Evolutionary conservation across 2,113 vertebrate genomes (phyloP).

Genomic region (Tragelaphus strepsiceros): DNA sequence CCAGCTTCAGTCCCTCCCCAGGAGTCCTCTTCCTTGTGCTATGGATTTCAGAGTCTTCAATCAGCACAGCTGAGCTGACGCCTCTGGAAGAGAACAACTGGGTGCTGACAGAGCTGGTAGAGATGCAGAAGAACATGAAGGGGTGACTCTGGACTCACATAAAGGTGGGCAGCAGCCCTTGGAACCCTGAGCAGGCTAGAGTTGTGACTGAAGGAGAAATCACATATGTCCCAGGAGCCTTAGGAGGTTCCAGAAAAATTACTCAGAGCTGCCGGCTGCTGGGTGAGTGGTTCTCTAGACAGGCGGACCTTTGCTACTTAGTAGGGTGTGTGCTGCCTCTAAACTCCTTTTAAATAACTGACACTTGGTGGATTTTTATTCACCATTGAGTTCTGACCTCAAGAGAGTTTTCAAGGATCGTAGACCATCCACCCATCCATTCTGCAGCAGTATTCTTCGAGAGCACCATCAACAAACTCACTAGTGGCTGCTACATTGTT

Average conservation of each 20-base stretch:
- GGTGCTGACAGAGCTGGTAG: not conserved
- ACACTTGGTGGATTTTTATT: not conserved
- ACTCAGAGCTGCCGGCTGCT: not conserved
- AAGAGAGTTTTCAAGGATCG: not conserved
- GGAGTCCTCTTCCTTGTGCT: not conserved
- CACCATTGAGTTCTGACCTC: not conserved
- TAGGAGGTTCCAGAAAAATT: slow-evolving; percentile 20
- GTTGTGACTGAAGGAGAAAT: slow-evolving; percentile 25
- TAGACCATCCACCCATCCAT: not conserved
- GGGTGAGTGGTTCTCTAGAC: slow-evolving; percentile 22
- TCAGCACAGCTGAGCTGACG: not conserved
- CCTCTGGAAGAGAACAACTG: slow-evolving; percentile 21
- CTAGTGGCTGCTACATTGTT: too few relatives aligned
- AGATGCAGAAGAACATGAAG: not conserved
- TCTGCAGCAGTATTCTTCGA: not conserved
- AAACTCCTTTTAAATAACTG: slow-evolving; percentile 22
- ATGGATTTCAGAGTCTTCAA: not conserved
- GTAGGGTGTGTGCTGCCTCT: not conserved
- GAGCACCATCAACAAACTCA: not conserved
- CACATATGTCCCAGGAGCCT: not conserved
- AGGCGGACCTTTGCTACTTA: slow-evolving; percentile 1
- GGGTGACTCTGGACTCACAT: not conserved
- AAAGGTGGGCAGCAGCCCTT: not conserved
- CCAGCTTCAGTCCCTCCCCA: not conserved
- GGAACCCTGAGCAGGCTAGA: not conserved